phyloP scores from a whole-genome alignment of 2,888 invertebrate genomes.

The Callinectes sapidus region DNA sequence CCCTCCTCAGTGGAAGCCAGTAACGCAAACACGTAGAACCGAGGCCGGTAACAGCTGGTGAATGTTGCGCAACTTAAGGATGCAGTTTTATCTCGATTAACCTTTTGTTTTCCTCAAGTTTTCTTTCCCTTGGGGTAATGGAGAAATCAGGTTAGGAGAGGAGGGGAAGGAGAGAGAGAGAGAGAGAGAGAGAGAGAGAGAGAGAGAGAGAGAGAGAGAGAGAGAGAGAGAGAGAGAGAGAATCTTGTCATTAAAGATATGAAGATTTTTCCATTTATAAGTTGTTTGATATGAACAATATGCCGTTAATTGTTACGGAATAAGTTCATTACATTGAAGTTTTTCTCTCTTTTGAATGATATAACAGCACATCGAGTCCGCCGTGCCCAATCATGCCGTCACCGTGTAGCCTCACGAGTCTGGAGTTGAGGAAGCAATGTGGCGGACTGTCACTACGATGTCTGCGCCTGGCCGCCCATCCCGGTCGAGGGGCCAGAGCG shows the following conservation, averaged over 20 bases:
- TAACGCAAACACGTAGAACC: background rate
- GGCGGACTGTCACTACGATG: background rate
- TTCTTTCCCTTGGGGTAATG: background rate
- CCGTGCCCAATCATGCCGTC: background rate
- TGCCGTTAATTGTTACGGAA: no score
- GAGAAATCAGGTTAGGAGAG: background rate
- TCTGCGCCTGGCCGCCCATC: background rate
- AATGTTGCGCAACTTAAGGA: background rate
- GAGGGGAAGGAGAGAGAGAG: background rate
- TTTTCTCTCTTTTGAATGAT: no score
- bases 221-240: slow-evolving; percentile 17
- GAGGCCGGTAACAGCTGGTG: background rate
- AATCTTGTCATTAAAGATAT: background rate
- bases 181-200: slow-evolving; percentile 1
- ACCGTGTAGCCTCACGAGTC: background rate
- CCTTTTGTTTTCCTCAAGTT: background rate
- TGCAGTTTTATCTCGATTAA: background rate
- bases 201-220: slow-evolving; percentile 5
- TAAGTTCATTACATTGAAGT: no score
- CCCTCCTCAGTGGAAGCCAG: background rate
- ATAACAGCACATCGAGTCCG: background rate
- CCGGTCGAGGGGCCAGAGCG: background rate
- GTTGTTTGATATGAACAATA: no score
- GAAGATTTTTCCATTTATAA: no score
- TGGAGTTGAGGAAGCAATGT: background rate